phyloP scores from a whole-genome alignment of 2,888 invertebrate genomes.

The Drosophila pseudotakahashii region DNA sequence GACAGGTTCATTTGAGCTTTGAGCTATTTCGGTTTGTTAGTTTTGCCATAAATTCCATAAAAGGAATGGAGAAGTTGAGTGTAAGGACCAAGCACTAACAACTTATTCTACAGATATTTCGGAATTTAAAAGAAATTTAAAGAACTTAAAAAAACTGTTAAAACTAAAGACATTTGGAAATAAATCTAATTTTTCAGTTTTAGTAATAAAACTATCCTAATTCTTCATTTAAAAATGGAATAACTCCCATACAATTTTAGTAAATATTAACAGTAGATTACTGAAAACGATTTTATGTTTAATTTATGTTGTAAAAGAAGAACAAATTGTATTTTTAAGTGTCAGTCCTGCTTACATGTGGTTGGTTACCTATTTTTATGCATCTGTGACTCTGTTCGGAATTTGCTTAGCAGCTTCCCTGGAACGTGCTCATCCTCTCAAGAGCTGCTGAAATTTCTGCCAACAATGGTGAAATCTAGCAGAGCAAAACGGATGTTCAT shows the following conservation, averaged over 20 bases:
- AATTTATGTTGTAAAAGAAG: neutral
- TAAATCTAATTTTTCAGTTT: too few relatives aligned
- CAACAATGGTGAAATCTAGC: slow-evolving; percentile 40
- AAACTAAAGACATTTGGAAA: too few relatives aligned
- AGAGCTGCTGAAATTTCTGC: slow-evolving; percentile 8
- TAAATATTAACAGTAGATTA: too few relatives aligned
- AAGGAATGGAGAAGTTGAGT: neutral
- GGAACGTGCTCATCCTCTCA: slow-evolving; percentile 28
- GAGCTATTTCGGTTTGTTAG: slow-evolving; percentile 28
- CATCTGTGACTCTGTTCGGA: slow-evolving; percentile 8
- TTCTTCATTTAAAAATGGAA: too few relatives aligned
- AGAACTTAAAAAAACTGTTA: too few relatives aligned
- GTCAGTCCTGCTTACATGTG: neutral
- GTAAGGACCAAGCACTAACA: neutral
- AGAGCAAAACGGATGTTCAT: slow-evolving; percentile 48
- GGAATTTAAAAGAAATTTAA: neutral
- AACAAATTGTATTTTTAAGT: neutral
- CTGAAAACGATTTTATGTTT: too few relatives aligned
- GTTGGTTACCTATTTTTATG: slow-evolving; percentile 26
- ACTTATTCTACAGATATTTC: neutral
- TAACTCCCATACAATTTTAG: too few relatives aligned
- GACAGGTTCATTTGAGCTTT: slow-evolving; percentile 28
- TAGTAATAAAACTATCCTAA: too few relatives aligned
- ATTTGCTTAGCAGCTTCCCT: slow-evolving; percentile 37
- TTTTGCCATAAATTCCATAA: slow-evolving; percentile 17